Evolutionary conservation across 92 coral and sea anemone genomes (phyloP).

Genomic region (Siderastrea siderea): DNA sequence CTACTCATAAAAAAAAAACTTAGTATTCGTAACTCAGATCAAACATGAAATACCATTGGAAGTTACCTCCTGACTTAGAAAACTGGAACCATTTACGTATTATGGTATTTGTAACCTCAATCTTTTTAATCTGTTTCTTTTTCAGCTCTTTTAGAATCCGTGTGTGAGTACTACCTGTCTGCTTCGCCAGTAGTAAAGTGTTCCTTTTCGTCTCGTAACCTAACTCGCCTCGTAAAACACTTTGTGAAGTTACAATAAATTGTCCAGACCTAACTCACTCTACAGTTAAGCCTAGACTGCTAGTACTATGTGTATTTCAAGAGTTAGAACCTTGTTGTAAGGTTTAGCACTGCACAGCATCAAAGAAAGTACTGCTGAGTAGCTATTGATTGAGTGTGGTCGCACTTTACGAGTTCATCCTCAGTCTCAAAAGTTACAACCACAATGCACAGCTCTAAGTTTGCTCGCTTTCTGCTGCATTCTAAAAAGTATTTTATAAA

Average conservation of each 20-base stretch:
- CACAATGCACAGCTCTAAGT: no score
- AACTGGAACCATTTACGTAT: background rate
- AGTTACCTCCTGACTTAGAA: no score
- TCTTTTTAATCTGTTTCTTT: background rate
- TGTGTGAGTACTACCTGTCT: background rate
- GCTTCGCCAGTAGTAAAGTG: background rate
- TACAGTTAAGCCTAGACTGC: no score
- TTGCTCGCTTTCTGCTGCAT: no score
- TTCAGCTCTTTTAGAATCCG: slow-evolving; percentile 39
- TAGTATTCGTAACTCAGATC: background rate
- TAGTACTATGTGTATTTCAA: no score
- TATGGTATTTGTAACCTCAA: background rate
- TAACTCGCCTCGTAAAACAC: background rate
- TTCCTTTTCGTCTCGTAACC: background rate
- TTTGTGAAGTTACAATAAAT: background rate
- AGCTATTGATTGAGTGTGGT: no score
- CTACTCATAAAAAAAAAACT: background rate
- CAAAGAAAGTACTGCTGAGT: no score
- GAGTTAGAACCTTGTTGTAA: no score
- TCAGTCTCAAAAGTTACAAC: no score
- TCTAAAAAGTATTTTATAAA: background rate
- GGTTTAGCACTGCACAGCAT: no score
- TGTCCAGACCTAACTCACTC: background rate
- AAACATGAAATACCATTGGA: background rate
- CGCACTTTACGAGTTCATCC: no score